Conservation (phyloP, 2,888 invertebrate genomes). For the Amiota communis region DNA sequence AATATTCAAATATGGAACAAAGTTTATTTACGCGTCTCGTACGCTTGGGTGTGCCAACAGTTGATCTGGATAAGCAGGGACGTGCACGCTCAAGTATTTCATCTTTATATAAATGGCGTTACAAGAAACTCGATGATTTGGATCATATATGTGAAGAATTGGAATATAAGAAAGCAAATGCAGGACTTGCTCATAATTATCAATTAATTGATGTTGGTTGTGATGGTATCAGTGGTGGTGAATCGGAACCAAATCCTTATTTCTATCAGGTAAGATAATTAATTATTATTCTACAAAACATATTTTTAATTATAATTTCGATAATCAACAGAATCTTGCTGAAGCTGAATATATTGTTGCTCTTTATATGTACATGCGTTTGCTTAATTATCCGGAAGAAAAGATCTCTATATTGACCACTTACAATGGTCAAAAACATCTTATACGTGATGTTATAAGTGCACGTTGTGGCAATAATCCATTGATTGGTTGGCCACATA, state of each 20-base stretch:
- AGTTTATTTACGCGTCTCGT: constrained; percentile 97
- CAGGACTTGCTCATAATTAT: constrained; percentile 93
- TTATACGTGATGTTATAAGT: constrained; percentile 96
- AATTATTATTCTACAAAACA: background rate
- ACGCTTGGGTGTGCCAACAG: constrained; percentile 95
- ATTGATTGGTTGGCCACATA: constrained; percentile 92
- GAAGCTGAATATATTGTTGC: constrained; percentile 97
- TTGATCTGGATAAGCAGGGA: constrained; percentile 98
- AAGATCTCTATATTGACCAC: constrained; percentile 98
- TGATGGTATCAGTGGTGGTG: constrained; percentile 96
- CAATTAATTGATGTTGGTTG: constrained; percentile 94
- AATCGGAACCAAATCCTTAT: constrained; percentile 97
- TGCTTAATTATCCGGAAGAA: constrained; percentile 96
- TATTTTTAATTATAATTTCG: constrained; percentile 20
- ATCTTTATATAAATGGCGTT: constrained; percentile 95
- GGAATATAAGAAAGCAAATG: constrained; percentile 92
- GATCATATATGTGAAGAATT: constrained; percentile 87
- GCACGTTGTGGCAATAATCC: constrained; percentile 95
- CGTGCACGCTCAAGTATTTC: constrained; percentile 94
- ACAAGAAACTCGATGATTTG: constrained; percentile 95
- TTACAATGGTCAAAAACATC: constrained; percentile 98
- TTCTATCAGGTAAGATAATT: constrained; percentile 88
- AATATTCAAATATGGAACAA: constrained; percentile 99
- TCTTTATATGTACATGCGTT: constrained; percentile 97
- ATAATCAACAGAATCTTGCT: constrained; percentile 80